Conservation (phyloP, 2,113 vertebrate species). For the Henicopernis longicauda region DNA sequence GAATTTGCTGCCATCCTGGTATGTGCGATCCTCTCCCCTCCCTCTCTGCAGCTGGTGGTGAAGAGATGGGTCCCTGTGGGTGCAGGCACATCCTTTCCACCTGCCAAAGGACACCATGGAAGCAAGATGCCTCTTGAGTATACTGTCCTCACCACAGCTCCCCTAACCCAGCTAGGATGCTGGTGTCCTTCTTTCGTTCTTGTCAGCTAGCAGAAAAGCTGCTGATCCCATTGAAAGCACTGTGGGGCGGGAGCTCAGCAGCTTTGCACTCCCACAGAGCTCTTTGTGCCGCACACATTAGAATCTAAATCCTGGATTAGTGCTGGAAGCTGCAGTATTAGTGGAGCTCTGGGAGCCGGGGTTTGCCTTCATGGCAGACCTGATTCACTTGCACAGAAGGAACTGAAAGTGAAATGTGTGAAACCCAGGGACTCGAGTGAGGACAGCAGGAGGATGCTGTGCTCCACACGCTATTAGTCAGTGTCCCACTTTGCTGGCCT, state of each 20-base stretch:
- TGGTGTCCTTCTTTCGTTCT: constrained; percentile 48
- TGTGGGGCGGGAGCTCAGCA: neutral
- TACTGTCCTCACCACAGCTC: neutral
- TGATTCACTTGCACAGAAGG: neutral
- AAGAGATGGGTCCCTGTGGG: neutral
- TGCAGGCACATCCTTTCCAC: neutral
- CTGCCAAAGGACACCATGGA: neutral
- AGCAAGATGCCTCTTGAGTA: neutral
- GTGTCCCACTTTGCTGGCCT: neutral
- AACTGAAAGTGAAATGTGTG: neutral
- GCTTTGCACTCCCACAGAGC: constrained; percentile 32
- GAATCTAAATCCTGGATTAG: constrained; percentile 66
- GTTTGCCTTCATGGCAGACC: neutral
- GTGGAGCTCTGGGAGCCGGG: neutral
- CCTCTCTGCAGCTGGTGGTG: neutral
- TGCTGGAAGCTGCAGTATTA: constrained; percentile 38
- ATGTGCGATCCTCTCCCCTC: rapidly evolving
- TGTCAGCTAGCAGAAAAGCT: constrained; percentile 25
- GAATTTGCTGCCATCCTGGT: neutral
- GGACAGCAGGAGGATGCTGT: neutral
- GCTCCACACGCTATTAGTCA: neutral
- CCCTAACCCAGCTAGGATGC: neutral
- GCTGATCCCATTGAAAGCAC: constrained; percentile 21
- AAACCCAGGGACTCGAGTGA: neutral
- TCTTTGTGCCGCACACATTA: neutral